Evolutionary conservation across 2,888 invertebrate genomes (phyloP).

Genomic region (Agrilus biguttatus): DNA sequence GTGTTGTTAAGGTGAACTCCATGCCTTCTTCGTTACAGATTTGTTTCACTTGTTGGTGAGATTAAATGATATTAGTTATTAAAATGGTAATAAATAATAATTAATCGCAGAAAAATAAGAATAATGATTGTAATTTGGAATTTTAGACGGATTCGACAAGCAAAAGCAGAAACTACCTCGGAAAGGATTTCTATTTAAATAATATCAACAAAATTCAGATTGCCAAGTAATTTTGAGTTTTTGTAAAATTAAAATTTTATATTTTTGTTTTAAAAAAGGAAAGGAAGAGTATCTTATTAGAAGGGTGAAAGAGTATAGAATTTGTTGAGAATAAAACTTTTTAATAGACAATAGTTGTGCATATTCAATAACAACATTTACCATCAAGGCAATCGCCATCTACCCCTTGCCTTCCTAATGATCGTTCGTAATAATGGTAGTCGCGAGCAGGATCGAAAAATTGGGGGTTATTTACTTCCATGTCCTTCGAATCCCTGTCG

Average conservation of each 20-base stretch:
- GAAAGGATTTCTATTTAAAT: too few relatives aligned
- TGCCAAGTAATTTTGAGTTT: too few relatives aligned
- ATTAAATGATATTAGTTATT: not conserved
- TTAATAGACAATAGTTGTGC: too few relatives aligned
- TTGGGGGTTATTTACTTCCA: slow-evolving; percentile 72
- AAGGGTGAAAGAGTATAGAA: too few relatives aligned
- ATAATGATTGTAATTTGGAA: not conserved
- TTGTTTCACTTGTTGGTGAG: slow-evolving; percentile 57
- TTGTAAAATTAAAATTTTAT: too few relatives aligned
- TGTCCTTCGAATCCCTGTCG: slow-evolving; percentile 69
- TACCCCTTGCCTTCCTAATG: slow-evolving; percentile 48
- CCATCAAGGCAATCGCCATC: slow-evolving; percentile 73
- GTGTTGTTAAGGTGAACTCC: slow-evolving; percentile 80
- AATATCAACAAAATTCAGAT: too few relatives aligned
- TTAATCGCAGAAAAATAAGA: not conserved
- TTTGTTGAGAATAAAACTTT: too few relatives aligned
- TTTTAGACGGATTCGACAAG: too few relatives aligned
- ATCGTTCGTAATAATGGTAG: slow-evolving; percentile 75
- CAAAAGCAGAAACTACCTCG: too few relatives aligned
- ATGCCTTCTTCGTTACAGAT: slow-evolving; percentile 87
- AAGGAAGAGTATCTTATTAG: not conserved
- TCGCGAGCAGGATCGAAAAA: slow-evolving; percentile 72
- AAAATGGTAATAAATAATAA: too few relatives aligned
- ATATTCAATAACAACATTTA: slow-evolving; percentile 27
- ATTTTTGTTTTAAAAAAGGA: not conserved